Percentiles rank a stretch among this genome's conserved stretches.
Conservation (phyloP, 2,797 vertebrate genomes). For the Ceryle rudis region DNA sequence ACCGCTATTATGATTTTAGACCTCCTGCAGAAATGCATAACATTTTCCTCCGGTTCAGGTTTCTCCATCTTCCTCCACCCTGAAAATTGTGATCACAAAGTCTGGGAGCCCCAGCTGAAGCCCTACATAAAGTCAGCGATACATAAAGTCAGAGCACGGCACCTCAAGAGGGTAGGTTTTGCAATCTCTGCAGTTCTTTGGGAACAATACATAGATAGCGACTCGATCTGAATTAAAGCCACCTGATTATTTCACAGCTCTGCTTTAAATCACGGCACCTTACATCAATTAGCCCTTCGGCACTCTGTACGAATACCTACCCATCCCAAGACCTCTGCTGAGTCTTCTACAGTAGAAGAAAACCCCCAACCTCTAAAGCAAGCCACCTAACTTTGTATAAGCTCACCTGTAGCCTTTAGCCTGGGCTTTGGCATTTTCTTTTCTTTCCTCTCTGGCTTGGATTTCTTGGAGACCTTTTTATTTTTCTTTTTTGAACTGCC, state of each 20-base stretch:
- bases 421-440: constrained; percentile 98
- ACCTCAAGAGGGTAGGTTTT: background rate
- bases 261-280: background rate
- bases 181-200: accelerated
- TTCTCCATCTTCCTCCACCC: background rate
- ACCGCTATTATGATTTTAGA: accelerated
- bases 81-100: background rate
- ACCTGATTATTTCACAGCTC: background rate
- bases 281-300: background rate
- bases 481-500: constrained; percentile 97
- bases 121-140: background rate
- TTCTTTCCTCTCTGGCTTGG: constrained; percentile 94
- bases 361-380: background rate
- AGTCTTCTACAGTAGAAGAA: background rate
- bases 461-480: constrained; percentile 94
- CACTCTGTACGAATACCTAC: accelerated
- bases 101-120: background rate
- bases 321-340: background rate
- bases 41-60: background rate
- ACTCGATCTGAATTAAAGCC: background rate
- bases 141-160: background rate
- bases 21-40: background rate
- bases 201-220: accelerated
- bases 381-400: background rate
- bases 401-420: constrained; percentile 97